These are phyloP conservation scores for Bursaphelenchus okinawaensis DNA, from an alignment of 2,888 invertebrate genomes.

Conservation along the genomic window DNA sequence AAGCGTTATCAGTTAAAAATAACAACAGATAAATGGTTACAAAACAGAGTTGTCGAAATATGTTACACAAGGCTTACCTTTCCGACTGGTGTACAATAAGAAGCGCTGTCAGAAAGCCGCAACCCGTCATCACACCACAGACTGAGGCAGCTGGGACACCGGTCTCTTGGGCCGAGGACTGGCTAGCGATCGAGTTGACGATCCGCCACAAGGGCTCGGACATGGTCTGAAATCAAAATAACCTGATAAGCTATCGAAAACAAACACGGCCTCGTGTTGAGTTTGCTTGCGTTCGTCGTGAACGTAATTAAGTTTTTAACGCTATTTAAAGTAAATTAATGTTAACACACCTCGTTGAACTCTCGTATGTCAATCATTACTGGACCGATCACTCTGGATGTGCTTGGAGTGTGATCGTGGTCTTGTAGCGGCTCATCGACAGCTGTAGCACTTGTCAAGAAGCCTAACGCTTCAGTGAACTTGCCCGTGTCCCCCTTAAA, in stretches of 20 bases:
- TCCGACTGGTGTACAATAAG: conserved; percentile 29
- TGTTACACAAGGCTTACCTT: conserved; percentile 13
- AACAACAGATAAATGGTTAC: too few relatives aligned
- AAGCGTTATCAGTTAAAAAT: not conserved
- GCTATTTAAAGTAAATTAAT: too few relatives aligned
- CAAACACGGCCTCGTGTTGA: too few relatives aligned
- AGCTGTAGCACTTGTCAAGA: not conserved
- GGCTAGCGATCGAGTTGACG: not conserved
- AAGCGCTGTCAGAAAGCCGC: conserved; percentile 35
- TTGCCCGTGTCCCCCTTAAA: not conserved
- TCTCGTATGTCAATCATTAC: not conserved
- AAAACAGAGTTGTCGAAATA: too few relatives aligned
- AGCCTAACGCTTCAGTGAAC: not conserved
- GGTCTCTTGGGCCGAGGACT: not conserved
- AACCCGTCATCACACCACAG: conserved; percentile 25
- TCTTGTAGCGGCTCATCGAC: not conserved
- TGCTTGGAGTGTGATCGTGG: not conserved
- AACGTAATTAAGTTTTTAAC: too few relatives aligned
- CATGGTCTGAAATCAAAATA: not conserved
- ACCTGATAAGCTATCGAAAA: too few relatives aligned
- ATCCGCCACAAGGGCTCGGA: not conserved
- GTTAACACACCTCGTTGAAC: not conserved
- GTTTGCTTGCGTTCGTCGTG: too few relatives aligned
- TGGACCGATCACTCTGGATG: not conserved
- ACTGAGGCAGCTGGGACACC: conserved; percentile 22